phyloP scores from a whole-genome alignment of 2,888 invertebrate species.

The Andricus curvator region DNA sequence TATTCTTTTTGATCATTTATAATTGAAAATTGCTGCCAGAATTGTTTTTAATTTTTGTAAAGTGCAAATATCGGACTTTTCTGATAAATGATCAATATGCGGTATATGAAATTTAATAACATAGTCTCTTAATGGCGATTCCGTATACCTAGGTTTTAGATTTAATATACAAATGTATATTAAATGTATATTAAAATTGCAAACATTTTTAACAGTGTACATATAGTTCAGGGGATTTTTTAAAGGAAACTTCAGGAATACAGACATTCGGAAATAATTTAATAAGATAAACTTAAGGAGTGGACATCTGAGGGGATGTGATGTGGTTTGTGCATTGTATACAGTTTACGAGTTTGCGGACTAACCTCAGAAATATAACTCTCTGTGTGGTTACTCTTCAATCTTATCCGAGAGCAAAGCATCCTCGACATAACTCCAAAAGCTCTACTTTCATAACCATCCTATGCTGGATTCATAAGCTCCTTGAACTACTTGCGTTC shows the following conservation, averaged over 20 bases:
- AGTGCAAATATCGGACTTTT: too few species aligned
- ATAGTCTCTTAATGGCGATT: too few species aligned
- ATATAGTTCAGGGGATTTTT: background rate
- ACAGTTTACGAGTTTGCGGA: constrained; percentile 67
- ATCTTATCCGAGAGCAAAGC: constrained; percentile 68
- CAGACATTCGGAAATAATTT: constrained; percentile 22
- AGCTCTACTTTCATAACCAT: constrained; percentile 48
- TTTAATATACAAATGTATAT: too few species aligned
- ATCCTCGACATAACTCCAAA: constrained; percentile 69
- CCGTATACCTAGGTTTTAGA: too few species aligned
- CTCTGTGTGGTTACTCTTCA: constrained; percentile 69
- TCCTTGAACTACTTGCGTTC: constrained; percentile 57
- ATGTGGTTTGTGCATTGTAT: constrained; percentile 29
- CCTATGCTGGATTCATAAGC: constrained; percentile 67
- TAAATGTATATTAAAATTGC: too few species aligned
- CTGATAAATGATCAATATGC: too few species aligned
- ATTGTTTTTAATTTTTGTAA: too few species aligned
- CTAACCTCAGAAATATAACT: constrained; percentile 73
- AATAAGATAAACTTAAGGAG: constrained; percentile 27
- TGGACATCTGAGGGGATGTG: constrained; percentile 7
- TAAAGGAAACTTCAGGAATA: background rate
- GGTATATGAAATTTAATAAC: too few species aligned
- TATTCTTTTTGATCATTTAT: too few species aligned
- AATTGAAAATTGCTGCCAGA: too few species aligned
- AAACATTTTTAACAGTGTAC: too few species aligned